These are phyloP conservation scores for Dendrophyllia cribrosa DNA, from an alignment of 64 coral and sea anemone genomes.

Conservation along the genomic window DNA sequence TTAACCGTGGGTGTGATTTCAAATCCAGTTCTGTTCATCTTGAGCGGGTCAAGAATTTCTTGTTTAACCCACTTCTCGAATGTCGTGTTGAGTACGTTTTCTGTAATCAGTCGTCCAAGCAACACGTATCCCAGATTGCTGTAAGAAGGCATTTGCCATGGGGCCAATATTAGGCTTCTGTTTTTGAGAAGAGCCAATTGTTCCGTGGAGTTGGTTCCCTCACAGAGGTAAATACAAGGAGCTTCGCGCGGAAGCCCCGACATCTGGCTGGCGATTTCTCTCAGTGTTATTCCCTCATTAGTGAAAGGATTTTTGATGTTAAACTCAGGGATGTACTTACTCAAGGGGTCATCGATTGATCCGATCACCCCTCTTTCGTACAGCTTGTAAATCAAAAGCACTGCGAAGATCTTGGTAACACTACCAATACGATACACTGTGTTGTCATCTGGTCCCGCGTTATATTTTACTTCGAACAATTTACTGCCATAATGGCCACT, in stretches of 20 bases:
- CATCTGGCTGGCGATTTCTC: constrained; percentile 57
- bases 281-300: constrained; percentile 22
- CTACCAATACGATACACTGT: constrained; percentile 67
- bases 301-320: constrained; percentile 57
- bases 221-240: constrained; percentile 39
- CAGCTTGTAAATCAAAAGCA: constrained; percentile 54
- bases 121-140: constrained; percentile 54
- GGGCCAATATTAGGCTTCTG: constrained; percentile 13
- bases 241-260: constrained; percentile 59
- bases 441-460: constrained; percentile 2
- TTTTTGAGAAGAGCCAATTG: constrained; percentile 36
- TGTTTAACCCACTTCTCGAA: constrained; percentile 32
- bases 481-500: constrained; percentile 38
- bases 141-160: constrained; percentile 43
- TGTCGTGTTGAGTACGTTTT: constrained; percentile 32
- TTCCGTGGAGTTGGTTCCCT: constrained; percentile 30
- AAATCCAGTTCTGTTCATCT: constrained; percentile 35
- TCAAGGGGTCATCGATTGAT: constrained; percentile 62
- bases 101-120: constrained; percentile 16
- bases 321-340: constrained; percentile 46
- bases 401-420: constrained; percentile 52
- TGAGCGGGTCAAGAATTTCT: constrained; percentile 21
- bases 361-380: constrained; percentile 11
- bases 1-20: background rate
- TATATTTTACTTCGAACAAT: background rate